A percentile compares a stretch with the other conserved stretches of the same genome.
phyloP scores from a whole-genome alignment of 1,140 invertebrate genomes.

The Drosophila sechellia region DNA sequence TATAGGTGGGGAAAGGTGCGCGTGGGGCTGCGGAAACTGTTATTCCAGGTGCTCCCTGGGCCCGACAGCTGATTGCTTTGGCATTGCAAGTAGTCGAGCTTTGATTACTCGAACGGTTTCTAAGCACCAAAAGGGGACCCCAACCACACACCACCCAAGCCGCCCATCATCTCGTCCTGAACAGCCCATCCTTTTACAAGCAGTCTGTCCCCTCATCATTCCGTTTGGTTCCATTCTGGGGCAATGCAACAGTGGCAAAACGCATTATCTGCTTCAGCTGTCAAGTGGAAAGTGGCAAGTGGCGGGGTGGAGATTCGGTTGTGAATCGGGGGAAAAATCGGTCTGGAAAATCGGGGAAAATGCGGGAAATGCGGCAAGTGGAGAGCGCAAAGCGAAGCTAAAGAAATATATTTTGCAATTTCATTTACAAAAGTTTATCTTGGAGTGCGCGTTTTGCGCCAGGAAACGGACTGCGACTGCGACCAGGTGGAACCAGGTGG shows the following conservation, averaged over 20 bases:
- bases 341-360: constrained; percentile 6
- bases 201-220: constrained; percentile 3
- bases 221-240: constrained; percentile 11
- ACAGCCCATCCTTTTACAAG: not conserved
- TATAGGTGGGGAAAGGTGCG: not conserved
- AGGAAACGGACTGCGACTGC: constrained; percentile 39
- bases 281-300: constrained; percentile 54
- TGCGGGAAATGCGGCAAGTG: constrained; percentile 18
- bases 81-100: constrained; percentile 65
- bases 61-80: constrained; percentile 47
- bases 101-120: constrained; percentile 78
- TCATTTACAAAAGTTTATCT: constrained; percentile 82
- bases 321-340: not conserved
- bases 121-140: constrained; percentile 61
- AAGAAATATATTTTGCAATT: constrained; percentile 72
- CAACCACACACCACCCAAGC: not conserved
- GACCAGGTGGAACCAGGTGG: constrained; percentile 14
- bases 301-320: not conserved
- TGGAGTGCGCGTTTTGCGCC: constrained; percentile 65
- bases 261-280: constrained; percentile 79
- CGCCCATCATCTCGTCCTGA: not conserved
- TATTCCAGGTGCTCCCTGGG: constrained; percentile 63
- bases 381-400: constrained; percentile 11
- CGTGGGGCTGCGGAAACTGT: constrained; percentile 37
- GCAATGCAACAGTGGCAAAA: constrained; percentile 77